These are phyloP conservation scores for Diaperis boleti DNA, from an alignment of 2,888 invertebrate genomes.

Conservation along the genomic window DNA sequence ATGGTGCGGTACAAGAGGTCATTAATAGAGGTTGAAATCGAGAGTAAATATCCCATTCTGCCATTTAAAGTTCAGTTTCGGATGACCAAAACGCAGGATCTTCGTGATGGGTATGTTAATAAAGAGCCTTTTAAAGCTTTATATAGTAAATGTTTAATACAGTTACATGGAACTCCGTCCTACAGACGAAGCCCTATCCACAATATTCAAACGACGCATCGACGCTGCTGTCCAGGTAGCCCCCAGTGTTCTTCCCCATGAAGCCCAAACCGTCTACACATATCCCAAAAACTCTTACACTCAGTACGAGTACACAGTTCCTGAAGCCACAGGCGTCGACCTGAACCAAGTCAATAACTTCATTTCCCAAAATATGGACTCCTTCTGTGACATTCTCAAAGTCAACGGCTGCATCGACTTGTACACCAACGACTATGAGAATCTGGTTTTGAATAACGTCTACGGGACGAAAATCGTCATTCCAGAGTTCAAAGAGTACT, in stretches of 20 bases:
- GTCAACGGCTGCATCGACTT: constrained; percentile 69
- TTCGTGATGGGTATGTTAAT: constrained; percentile 80
- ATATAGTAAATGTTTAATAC: too few species aligned
- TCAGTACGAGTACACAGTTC: constrained; percentile 71
- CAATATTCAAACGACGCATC: constrained; percentile 71
- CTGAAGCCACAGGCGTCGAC: constrained; percentile 60
- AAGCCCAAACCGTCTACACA: constrained; percentile 76
- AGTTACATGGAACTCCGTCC: constrained; percentile 76
- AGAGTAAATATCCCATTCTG: constrained; percentile 72
- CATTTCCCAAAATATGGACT: constrained; percentile 52
- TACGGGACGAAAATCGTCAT: constrained; percentile 62
- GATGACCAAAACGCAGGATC: constrained; percentile 70
- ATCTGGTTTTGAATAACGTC: constrained; percentile 63
- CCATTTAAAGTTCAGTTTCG: constrained; percentile 66
- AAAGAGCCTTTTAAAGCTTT: too few species aligned
- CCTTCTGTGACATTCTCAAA: constrained; percentile 55
- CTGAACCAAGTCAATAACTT: constrained; percentile 49
- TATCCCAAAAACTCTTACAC: constrained; percentile 79
- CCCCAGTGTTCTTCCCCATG: constrained; percentile 63
- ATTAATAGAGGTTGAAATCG: constrained; percentile 76
- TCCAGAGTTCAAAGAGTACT: constrained; percentile 67
- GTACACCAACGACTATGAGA: constrained; percentile 73
- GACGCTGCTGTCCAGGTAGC: constrained; percentile 72
- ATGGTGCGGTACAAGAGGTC: constrained; percentile 69
- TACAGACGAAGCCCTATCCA: constrained; percentile 70